Conservation (phyloP, 2,797 vertebrate genomes). For the Megalops cyprinoides region DNA sequence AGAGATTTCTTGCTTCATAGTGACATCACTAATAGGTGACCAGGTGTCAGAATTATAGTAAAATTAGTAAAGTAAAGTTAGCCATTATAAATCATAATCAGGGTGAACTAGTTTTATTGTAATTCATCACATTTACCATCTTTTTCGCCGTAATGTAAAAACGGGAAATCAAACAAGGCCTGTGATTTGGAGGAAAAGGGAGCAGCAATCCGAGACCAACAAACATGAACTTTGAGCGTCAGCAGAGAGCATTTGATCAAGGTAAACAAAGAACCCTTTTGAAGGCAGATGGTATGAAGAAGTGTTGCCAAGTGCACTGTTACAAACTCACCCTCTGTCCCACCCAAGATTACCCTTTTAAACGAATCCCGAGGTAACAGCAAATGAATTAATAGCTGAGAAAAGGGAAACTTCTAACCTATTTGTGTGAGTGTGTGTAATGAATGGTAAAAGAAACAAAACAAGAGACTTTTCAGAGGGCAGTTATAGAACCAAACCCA, state of each 20-base stretch:
- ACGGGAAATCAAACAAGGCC: background rate
- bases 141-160: background rate
- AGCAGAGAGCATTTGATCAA: background rate
- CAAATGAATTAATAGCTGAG: no score
- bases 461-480: no score
- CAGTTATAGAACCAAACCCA: no score
- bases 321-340: no score
- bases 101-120: conserved; percentile 10
- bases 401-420: conserved; percentile 3
- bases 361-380: no score
- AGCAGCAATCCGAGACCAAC: background rate
- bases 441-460: no score
- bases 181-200: background rate
- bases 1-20: background rate
- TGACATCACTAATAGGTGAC: conserved; percentile 5
- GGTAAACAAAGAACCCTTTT: conserved; percentile 3
- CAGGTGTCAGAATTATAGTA: background rate
- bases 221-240: background rate
- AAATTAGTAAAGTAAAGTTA: conserved; percentile 27
- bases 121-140: background rate
- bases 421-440: no score
- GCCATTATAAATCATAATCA: conserved; percentile 19
- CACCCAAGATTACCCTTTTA: no score
- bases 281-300: background rate
- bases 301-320: background rate